Percentiles rank a stretch among this genome's conserved stretches.
phyloP scores from a whole-genome alignment of 1,140 invertebrate species.

The Venustaconcha ellipsiformis region DNA sequence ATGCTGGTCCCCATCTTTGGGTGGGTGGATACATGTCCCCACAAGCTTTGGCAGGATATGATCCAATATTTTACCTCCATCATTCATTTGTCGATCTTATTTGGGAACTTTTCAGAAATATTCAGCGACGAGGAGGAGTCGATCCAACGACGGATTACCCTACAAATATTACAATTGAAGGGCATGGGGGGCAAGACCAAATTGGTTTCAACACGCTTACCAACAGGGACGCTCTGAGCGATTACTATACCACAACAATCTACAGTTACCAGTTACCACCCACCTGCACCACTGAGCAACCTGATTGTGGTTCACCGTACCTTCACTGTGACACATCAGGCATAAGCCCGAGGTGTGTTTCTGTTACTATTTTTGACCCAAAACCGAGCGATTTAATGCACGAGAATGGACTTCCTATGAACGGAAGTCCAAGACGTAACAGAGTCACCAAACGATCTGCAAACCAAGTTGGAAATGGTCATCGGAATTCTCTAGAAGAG shows the following conservation, averaged over 20 bases:
- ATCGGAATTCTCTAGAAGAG: background rate
- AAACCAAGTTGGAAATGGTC: background rate
- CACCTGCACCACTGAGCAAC: conserved; percentile 36
- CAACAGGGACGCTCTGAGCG: conserved; percentile 47
- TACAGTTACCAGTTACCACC: conserved; percentile 55
- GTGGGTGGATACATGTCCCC: conserved; percentile 44
- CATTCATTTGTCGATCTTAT: conserved; percentile 48
- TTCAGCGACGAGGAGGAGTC: conserved; percentile 35
- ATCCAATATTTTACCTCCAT: conserved; percentile 44
- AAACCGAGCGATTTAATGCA: conserved; percentile 12
- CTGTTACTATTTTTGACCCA: conserved; percentile 24
- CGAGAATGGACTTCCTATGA: background rate
- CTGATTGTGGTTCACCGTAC: conserved; percentile 50
- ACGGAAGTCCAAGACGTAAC: background rate
- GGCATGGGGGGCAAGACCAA: conserved; percentile 24
- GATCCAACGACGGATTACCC: conserved; percentile 48
- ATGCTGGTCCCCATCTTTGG: conserved; percentile 43
- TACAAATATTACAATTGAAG: conserved; percentile 17
- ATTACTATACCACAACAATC: conserved; percentile 43
- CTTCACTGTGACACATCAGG: conserved; percentile 37
- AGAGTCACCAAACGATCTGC: background rate
- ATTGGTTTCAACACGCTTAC: conserved; percentile 53
- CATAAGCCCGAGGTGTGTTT: conserved; percentile 30
- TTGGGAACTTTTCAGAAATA: conserved; percentile 42
- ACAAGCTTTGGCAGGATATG: conserved; percentile 36